Conservation (phyloP, 2,797 vertebrate genomes). For the Sebastolobus alascanus region DNA sequence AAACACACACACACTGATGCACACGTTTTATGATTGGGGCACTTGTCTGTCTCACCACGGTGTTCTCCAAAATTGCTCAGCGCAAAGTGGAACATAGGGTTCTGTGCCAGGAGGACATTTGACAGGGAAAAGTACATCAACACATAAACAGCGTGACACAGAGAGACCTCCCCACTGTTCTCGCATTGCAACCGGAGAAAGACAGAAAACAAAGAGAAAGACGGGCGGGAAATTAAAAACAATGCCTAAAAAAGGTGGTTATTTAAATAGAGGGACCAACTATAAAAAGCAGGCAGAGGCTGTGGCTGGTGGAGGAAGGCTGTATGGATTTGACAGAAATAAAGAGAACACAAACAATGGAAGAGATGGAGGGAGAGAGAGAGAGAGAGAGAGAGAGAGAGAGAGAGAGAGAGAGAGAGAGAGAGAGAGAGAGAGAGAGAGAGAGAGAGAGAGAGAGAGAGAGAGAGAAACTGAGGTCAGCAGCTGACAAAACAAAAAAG, state of each 20-base stretch:
- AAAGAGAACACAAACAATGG: conserved; percentile 61
- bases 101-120: conserved; percentile 44
- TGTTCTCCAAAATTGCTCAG: conserved; percentile 37
- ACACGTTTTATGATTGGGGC: conserved; percentile 9
- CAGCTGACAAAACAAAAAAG: conserved; percentile 83
- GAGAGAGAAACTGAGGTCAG: conserved; percentile 59
- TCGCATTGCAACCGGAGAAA: conserved; percentile 38
- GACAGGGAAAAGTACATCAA: conserved; percentile 34
- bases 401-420: conserved; percentile 44
- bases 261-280: conserved; percentile 11
- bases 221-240: conserved; percentile 24
- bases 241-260: not conserved
- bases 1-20: not conserved
- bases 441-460: conserved; percentile 47
- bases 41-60: conserved; percentile 20
- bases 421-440: conserved; percentile 45
- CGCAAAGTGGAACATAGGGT: conserved; percentile 38
- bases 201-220: conserved; percentile 18
- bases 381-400: conserved; percentile 27
- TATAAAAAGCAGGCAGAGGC: conserved; percentile 29
- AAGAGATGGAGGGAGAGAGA: conserved; percentile 16
- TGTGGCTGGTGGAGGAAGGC: conserved; percentile 18
- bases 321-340: conserved; percentile 44
- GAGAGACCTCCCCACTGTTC: conserved; percentile 17
- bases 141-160: conserved; percentile 9